Conservation (phyloP, 2,888 invertebrate genomes). For the Eudemis profundana region DNA sequence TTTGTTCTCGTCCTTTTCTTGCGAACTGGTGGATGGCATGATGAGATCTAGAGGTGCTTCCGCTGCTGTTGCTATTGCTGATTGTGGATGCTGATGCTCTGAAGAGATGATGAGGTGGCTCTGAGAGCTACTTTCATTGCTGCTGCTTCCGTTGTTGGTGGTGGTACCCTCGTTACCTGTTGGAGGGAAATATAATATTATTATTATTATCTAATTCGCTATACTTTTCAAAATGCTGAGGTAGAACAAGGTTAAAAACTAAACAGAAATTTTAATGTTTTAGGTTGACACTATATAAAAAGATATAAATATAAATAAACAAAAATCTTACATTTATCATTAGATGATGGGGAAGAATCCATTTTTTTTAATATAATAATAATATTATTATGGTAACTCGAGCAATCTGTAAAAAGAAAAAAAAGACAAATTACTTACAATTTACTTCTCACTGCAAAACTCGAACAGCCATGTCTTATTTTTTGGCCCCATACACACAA, state of each 20-base stretch:
- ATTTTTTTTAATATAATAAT: too few species aligned
- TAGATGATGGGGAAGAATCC: background rate
- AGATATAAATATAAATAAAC: background rate
- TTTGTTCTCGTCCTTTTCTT: too few species aligned
- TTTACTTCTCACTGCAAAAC: background rate
- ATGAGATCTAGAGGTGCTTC: background rate
- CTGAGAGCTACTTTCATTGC: background rate
- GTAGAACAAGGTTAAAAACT: background rate
- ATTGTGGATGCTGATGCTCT: background rate
- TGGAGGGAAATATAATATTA: constrained; percentile 9
- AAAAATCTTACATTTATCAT: constrained; percentile 7
- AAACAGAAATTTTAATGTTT: background rate
- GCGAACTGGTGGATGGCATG: background rate
- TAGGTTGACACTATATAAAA: background rate
- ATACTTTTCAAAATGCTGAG: background rate
- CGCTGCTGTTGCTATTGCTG: background rate
- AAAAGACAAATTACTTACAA: background rate
- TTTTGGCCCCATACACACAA: constrained; percentile 5
- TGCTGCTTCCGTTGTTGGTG: background rate
- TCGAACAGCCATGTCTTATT: constrained; percentile 10
- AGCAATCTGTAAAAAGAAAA: constrained; percentile 11
- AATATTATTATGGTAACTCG: background rate
- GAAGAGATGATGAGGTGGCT: background rate
- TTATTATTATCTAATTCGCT: background rate
- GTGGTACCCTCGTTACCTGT: background rate